phyloP scores from a whole-genome alignment of 2,113 vertebrate species.

The Ibidorhyncha struthersii region DNA sequence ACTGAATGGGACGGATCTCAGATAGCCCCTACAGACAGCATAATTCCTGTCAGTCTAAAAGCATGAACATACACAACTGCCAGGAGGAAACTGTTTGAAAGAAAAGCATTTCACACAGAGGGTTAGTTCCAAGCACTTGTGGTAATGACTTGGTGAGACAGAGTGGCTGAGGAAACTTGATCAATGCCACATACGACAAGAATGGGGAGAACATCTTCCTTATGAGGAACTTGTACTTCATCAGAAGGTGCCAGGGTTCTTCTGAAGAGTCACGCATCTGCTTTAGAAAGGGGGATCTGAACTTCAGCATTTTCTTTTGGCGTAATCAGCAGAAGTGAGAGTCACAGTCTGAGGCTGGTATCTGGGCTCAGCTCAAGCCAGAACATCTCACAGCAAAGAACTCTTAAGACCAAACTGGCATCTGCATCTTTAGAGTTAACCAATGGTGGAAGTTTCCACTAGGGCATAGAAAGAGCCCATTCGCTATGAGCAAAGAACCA shows the following conservation, averaged over 20 bases:
- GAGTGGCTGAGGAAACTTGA: neutral
- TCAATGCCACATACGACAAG: accelerated
- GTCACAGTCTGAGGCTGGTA: accelerated
- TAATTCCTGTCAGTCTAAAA: neutral
- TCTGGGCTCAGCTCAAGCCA: neutral
- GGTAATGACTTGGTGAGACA: neutral
- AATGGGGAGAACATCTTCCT: neutral
- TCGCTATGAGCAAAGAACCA: neutral
- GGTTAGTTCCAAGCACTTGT: neutral
- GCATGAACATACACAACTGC: neutral
- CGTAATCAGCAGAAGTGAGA: neutral
- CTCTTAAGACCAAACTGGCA: neutral
- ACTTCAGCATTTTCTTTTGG: neutral
- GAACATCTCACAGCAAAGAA: neutral
- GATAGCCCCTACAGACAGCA: neutral
- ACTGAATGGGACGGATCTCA: neutral
- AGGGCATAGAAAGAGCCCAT: neutral
- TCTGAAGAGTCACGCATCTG: neutral
- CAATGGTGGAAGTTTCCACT: neutral
- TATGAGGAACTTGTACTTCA: neutral
- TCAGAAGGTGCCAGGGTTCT: neutral
- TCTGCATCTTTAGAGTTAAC: neutral
- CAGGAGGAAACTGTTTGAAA: neutral
- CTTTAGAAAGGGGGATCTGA: neutral
- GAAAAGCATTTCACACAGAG: neutral